A percentile compares a stretch with the other conserved stretches of the same genome.
These are phyloP conservation scores for Cygnus buccinator DNA, from an alignment of 2,113 vertebrate species.

Conservation along the genomic window DNA sequence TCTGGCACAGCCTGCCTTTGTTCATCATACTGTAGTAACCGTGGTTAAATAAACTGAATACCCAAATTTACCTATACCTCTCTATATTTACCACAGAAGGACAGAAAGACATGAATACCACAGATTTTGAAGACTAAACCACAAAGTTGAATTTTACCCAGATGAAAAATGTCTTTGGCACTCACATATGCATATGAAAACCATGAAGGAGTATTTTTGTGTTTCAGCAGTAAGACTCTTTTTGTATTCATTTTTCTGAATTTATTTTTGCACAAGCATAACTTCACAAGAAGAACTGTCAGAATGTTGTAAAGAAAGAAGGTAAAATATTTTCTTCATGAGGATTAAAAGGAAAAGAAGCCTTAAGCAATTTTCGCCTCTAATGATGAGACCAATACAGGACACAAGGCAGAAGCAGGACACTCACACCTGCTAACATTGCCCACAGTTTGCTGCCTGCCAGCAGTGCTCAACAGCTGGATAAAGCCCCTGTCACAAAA, in stretches of 20 bases:
- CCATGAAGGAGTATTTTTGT: background rate
- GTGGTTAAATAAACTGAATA: background rate
- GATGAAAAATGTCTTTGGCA: background rate
- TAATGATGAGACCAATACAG: background rate
- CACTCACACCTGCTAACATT: background rate
- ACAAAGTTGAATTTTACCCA: background rate
- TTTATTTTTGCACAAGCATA: rapidly evolving
- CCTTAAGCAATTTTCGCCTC: background rate
- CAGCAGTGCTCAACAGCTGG: background rate
- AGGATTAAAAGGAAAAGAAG: background rate
- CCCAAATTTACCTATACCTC: background rate
- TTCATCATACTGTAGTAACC: background rate
- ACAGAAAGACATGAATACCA: background rate
- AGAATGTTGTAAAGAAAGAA: background rate
- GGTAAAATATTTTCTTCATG: background rate
- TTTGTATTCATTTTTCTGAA: background rate
- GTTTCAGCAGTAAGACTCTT: background rate
- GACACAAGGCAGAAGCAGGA: background rate
- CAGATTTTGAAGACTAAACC: background rate
- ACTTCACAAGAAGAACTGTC: background rate
- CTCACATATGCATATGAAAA: background rate
- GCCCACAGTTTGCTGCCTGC: background rate
- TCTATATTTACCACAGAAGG: background rate
- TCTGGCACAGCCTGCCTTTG: background rate
- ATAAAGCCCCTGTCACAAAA: background rate